phyloP scores from a whole-genome alignment of 2,888 invertebrate genomes.

The Latheticus oryzae region DNA sequence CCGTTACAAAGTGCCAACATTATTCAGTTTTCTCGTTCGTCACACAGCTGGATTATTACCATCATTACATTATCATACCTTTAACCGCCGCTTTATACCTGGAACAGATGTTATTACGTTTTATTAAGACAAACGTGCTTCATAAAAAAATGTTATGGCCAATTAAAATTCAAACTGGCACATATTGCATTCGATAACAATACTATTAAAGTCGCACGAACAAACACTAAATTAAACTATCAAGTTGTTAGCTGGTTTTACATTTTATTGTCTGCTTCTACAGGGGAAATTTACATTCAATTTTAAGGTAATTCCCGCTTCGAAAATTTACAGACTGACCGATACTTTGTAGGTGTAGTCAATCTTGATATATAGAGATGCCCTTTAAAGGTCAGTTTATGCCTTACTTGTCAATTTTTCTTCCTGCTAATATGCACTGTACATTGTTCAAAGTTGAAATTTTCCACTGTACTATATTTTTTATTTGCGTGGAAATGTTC shows the following conservation, averaged over 20 bases:
- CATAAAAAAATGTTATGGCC: slow-evolving; percentile 40
- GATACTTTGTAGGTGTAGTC: slow-evolving; percentile 34
- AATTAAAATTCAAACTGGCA: slow-evolving; percentile 37
- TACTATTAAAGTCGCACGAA: slow-evolving; percentile 34
- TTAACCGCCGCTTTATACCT: slow-evolving; percentile 26
- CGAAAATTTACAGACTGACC: slow-evolving; percentile 20
- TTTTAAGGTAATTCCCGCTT: slow-evolving; percentile 20
- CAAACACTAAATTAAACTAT: slow-evolving; percentile 34
- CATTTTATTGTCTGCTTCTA: slow-evolving; percentile 22
- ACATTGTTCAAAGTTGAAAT: no score
- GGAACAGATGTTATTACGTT: slow-evolving; percentile 35
- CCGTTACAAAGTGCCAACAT: slow-evolving; percentile 16
- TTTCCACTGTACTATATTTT: no score
- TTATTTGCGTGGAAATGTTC: slow-evolving; percentile 6
- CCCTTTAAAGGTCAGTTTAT: slow-evolving; percentile 45
- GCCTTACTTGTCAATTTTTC: slow-evolving; percentile 27
- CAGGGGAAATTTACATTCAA: slow-evolving; percentile 18
- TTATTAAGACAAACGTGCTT: slow-evolving; percentile 43
- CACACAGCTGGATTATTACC: neutral
- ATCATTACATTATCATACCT: slow-evolving; percentile 27
- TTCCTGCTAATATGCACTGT: no score
- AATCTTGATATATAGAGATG: slow-evolving; percentile 41
- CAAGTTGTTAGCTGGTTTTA: slow-evolving; percentile 29
- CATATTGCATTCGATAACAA: slow-evolving; percentile 41
- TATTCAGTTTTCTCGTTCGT: slow-evolving; percentile 14